Evolutionary conservation across 2,888 invertebrate species (phyloP).

Genomic region (Hypselothyrea guttata): DNA sequence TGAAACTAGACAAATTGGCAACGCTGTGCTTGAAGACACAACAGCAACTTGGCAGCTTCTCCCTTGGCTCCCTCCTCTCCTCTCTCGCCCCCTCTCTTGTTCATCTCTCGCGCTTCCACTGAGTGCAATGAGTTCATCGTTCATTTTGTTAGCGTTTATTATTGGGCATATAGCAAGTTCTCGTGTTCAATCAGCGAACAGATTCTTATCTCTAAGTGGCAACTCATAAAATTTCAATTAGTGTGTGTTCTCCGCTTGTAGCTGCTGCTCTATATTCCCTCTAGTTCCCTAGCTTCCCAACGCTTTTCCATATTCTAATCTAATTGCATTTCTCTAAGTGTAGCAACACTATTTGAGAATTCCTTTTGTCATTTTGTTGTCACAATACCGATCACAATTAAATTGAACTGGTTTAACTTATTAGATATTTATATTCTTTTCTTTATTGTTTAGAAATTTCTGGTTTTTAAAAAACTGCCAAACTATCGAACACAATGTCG

Average conservation of each 20-base stretch:
- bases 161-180: constrained; percentile 30
- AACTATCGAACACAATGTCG: too few species aligned
- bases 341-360: background rate
- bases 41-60: constrained; percentile 51
- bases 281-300: background rate
- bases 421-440: too few species aligned
- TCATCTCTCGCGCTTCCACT: background rate
- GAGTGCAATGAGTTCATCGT: constrained; percentile 69
- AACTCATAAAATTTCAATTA: constrained; percentile 67
- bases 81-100: background rate
- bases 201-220: constrained; percentile 66
- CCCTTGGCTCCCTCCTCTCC: background rate
- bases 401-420: background rate
- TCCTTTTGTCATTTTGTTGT: background rate
- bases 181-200: constrained; percentile 33
- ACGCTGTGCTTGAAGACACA: background rate
- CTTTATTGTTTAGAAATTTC: too few species aligned
- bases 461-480: too few species aligned
- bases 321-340: background rate
- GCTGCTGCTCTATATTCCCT: background rate
- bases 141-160: constrained; percentile 37
- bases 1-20: too few species aligned
- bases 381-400: background rate
- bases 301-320: too few species aligned
- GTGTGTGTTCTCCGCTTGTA: constrained; percentile 21